These are phyloP conservation scores for Drosophila lowei DNA, from an alignment of 1,140 invertebrate species.

Conservation along the genomic window DNA sequence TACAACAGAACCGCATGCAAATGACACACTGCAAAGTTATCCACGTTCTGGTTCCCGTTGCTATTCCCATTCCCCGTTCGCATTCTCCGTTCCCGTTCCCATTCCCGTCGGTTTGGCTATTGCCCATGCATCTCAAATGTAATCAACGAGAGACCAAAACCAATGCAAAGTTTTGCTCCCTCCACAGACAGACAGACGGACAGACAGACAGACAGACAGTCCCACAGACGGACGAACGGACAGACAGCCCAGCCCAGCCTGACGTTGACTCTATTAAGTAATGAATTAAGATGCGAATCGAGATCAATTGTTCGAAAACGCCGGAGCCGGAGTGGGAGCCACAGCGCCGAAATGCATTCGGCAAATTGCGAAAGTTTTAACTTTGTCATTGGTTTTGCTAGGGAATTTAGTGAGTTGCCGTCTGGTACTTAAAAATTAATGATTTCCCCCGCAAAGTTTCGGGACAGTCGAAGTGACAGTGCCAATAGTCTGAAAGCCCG, in stretches of 20 bases:
- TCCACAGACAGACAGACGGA: conserved; percentile 24
- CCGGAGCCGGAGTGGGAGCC: conserved; percentile 3
- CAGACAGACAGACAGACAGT: background rate
- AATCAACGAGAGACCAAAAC: conserved; percentile 63
- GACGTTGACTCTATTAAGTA: conserved; percentile 66
- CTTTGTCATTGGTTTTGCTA: conserved; percentile 59
- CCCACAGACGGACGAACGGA: too few relatives aligned
- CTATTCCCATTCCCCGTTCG: background rate
- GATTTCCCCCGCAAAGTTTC: conserved; percentile 54
- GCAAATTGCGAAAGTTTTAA: conserved; percentile 68
- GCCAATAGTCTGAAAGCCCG: background rate
- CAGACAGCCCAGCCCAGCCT: conserved; percentile 1
- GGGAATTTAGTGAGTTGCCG: conserved; percentile 31
- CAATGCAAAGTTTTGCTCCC: conserved; percentile 56
- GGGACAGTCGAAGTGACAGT: conserved; percentile 5
- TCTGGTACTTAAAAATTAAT: conserved; percentile 66
- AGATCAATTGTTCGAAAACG: conserved; percentile 76
- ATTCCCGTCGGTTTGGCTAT: background rate
- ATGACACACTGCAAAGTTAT: conserved; percentile 72
- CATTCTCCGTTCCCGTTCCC: conserved; percentile 25
- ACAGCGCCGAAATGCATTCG: conserved; percentile 57
- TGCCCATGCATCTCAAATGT: conserved; percentile 74
- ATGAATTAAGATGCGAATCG: conserved; percentile 76
- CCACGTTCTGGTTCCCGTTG: conserved; percentile 8
- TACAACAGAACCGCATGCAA: conserved; percentile 75